A percentile compares a stretch with the other conserved stretches of the same genome.
phyloP scores from a whole-genome alignment of 2,797 vertebrate species.

The Mormyrops boulengeri region DNA sequence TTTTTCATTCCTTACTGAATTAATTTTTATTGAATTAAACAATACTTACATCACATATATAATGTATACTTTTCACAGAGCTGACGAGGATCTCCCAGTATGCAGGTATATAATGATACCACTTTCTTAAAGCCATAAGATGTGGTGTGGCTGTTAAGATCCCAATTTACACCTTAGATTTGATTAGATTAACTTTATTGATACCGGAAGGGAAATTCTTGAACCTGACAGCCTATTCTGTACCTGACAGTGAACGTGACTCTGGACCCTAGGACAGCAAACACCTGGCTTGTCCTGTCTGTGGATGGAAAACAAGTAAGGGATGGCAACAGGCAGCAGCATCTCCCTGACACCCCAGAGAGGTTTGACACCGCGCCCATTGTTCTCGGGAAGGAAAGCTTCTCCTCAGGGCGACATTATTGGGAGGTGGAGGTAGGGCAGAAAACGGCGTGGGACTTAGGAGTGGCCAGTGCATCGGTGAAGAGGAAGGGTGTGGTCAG shows the following conservation, averaged over 20 bases:
- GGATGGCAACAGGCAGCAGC: slow-evolving; percentile 49
- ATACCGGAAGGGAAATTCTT: not conserved
- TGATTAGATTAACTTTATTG: not conserved
- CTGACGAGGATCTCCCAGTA: slow-evolving; percentile 47
- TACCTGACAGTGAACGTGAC: slow-evolving; percentile 51
- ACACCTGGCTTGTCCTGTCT: slow-evolving; percentile 64
- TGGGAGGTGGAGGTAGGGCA: slow-evolving; percentile 67
- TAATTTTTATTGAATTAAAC: not conserved
- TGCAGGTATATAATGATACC: slow-evolving; percentile 44
- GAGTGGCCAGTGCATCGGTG: slow-evolving; percentile 56
- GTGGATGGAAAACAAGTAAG: slow-evolving; percentile 51
- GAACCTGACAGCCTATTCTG: not conserved
- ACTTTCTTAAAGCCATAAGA: slow-evolving; percentile 1
- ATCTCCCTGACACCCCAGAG: slow-evolving; percentile 40
- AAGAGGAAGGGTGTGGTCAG: slow-evolving; percentile 59
- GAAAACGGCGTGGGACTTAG: slow-evolving; percentile 69
- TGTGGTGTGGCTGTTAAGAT: not conserved
- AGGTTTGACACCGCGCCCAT: slow-evolving; percentile 65
- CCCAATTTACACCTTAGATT: not conserved
- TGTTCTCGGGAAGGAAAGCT: slow-evolving; percentile 58
- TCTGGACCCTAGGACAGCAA: slow-evolving; percentile 65
- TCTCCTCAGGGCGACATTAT: slow-evolving; percentile 60
- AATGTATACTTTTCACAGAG: slow-evolving; percentile 40
- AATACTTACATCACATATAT: not conserved
- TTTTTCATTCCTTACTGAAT: not conserved